Evolutionary conservation across 2,888 invertebrate species (phyloP).

Genomic region (Lasioglossum marginatum): DNA sequence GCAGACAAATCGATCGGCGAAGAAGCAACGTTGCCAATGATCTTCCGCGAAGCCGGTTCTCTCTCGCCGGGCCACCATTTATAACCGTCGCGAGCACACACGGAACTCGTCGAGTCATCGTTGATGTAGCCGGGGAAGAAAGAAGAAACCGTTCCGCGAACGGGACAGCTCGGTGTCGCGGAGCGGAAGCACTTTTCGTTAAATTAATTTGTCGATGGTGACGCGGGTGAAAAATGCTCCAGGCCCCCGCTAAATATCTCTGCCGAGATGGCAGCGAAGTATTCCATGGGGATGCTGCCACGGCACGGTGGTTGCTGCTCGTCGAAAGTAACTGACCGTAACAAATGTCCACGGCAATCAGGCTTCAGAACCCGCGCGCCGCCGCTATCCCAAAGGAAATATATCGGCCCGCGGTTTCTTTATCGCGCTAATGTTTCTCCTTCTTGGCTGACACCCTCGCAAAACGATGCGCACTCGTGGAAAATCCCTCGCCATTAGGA

Average conservation of each 20-base stretch:
- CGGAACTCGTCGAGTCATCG: not conserved
- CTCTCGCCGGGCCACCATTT: not conserved
- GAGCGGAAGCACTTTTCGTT: not conserved
- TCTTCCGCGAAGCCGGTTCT: not conserved
- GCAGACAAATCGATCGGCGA: not conserved
- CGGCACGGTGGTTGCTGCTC: constrained; percentile 10
- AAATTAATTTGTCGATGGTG: constrained; percentile 54
- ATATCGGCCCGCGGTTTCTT: constrained; percentile 59
- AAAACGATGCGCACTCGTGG: constrained; percentile 47
- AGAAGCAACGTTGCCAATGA: not conserved
- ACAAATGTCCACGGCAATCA: constrained; percentile 59
- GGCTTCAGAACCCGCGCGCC: constrained; percentile 35
- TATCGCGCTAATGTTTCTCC: constrained; percentile 55
- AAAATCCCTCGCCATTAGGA: constrained; percentile 28
- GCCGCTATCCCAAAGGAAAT: constrained; percentile 58
- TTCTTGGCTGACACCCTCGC: constrained; percentile 37
- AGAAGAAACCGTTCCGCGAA: constrained; percentile 16
- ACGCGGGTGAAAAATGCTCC: constrained; percentile 42
- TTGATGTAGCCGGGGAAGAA: not conserved
- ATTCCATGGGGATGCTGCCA: constrained; percentile 35
- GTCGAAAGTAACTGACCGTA: constrained; percentile 60
- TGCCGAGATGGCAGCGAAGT: constrained; percentile 17
- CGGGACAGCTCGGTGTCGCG: constrained; percentile 15
- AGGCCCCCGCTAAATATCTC: constrained; percentile 26
- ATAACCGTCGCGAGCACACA: not conserved